Percentiles rank a stretch among this genome's conserved stretches.
Conservation (phyloP, 2,888 invertebrate genomes). For the Nymphalis urticae region DNA sequence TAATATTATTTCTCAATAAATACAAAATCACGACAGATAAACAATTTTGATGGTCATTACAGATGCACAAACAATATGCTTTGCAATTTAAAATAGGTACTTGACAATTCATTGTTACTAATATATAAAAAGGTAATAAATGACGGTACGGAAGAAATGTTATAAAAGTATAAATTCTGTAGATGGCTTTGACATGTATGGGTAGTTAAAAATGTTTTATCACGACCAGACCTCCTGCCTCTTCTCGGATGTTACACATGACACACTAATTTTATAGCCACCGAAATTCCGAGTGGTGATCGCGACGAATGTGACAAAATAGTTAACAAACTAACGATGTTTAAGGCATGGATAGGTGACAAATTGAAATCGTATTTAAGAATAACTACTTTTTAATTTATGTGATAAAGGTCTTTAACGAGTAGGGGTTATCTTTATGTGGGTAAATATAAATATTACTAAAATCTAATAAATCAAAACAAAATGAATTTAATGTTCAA, state of each 20-base stretch:
- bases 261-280: constrained; percentile 73
- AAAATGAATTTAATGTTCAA: too few species aligned
- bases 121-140: too few species aligned
- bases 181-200: constrained; percentile 23
- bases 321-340: constrained; percentile 22
- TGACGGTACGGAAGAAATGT: too few species aligned
- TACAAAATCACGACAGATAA: background rate
- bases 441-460: background rate
- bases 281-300: constrained; percentile 55
- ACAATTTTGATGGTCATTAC: too few species aligned
- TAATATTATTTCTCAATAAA: background rate
- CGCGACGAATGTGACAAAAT: constrained; percentile 34
- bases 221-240: constrained; percentile 49
- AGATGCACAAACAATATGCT: too few species aligned
- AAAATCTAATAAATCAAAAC: background rate
- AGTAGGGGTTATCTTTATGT: background rate
- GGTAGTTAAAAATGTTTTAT: constrained; percentile 56
- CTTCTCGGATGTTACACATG: constrained; percentile 63
- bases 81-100: too few species aligned
- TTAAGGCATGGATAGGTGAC: constrained; percentile 4
- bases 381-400: background rate
- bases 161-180: background rate
- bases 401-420: background rate
- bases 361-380: background rate
- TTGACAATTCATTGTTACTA: too few species aligned